Percentiles rank a stretch among this genome's conserved stretches.
Conservation (phyloP, 1,140 invertebrate species). For the Onthophagus taurus region DNA sequence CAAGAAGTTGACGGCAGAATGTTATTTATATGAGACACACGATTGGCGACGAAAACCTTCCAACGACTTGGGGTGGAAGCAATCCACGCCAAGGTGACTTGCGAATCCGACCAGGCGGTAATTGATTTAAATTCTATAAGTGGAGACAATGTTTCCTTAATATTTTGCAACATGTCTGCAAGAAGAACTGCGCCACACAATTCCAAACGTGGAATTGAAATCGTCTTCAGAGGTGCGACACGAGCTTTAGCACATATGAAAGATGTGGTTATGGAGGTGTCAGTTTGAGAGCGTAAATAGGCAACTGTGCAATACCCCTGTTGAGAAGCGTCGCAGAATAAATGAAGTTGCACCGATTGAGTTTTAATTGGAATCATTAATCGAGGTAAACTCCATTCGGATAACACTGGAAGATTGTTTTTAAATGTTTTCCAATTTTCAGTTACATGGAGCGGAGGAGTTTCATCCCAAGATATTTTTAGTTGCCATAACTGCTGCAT, state of each 20-base stretch:
- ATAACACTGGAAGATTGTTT: neutral
- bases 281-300: no score
- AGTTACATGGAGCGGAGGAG: neutral
- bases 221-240: conserved; percentile 28
- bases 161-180: conserved; percentile 18
- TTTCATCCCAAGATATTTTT: conserved; percentile 10
- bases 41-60: conserved; percentile 36
- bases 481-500: conserved; percentile 10
- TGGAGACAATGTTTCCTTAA: conserved; percentile 10
- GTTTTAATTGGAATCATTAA: neutral
- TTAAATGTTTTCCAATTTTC: neutral
- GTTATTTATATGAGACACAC: conserved; percentile 30
- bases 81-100: conserved; percentile 25
- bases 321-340: conserved; percentile 35
- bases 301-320: conserved; percentile 33
- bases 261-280: no score
- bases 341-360: conserved; percentile 21
- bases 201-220: conserved; percentile 29
- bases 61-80: conserved; percentile 16
- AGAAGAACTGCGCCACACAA: conserved; percentile 30
- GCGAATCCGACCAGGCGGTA: conserved; percentile 24
- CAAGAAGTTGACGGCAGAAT: no score
- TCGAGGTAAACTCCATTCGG: neutral
- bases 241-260: conserved; percentile 28
- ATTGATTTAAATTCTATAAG: neutral